These are phyloP conservation scores for Anabas testudineus DNA, from an alignment of 2,797 vertebrate species.

Conservation along the genomic window DNA sequence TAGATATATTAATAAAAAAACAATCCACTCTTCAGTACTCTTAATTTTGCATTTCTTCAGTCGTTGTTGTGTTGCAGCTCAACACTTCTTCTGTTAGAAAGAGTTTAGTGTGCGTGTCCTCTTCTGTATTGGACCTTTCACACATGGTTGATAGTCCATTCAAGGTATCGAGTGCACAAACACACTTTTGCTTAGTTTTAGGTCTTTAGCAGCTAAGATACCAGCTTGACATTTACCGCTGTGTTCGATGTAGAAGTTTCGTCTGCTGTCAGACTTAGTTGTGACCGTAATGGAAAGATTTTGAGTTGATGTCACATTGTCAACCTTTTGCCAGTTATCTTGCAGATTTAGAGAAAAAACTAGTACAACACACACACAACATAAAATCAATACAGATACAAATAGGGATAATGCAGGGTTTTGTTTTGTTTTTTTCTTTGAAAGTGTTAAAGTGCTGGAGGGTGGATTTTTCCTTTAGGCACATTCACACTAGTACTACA, in stretches of 20 bases:
- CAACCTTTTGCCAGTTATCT: conserved; percentile 10
- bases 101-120: not conserved
- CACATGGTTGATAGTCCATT: not conserved
- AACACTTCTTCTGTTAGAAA: not conserved
- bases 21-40: conserved; percentile 38
- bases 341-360: conserved; percentile 18
- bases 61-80: not conserved
- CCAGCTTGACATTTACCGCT: conserved; percentile 40
- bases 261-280: conserved; percentile 10
- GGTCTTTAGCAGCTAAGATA: conserved; percentile 10
- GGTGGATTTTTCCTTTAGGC: conserved; percentile 45
- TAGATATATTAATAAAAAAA: conserved; percentile 7
- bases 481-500: not conserved
- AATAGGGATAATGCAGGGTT: not conserved
- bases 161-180: conserved; percentile 15
- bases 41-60: not conserved
- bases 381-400: conserved; percentile 16
- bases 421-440: too few relatives aligned
- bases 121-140: not conserved
- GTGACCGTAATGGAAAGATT: not conserved
- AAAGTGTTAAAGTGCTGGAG: conserved; percentile 18
- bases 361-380: not conserved
- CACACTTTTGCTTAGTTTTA: conserved; percentile 9
- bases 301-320: not conserved
- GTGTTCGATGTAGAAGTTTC: conserved; percentile 27